A percentile compares a stretch with the other conserved stretches of the same genome.
Evolutionary conservation across 2,888 invertebrate species (phyloP).

Genomic region (Heliothis peltigera): DNA sequence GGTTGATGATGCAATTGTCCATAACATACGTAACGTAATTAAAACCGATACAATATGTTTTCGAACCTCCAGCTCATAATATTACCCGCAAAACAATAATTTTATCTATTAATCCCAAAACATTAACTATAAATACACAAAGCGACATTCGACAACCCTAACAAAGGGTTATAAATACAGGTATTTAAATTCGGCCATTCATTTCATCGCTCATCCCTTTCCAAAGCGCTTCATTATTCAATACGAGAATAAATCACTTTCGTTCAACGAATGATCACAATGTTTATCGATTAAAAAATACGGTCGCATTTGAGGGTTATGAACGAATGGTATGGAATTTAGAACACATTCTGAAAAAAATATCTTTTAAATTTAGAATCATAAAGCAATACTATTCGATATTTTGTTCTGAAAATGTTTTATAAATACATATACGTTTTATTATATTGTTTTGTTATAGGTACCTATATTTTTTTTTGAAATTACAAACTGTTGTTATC

Average conservation of each 20-base stretch:
- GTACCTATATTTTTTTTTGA: too few relatives aligned
- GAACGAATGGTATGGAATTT: conserved; percentile 27
- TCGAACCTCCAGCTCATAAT: conserved; percentile 26
- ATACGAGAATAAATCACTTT: conserved; percentile 65
- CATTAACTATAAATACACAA: conserved; percentile 59
- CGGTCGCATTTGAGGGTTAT: conserved; percentile 35
- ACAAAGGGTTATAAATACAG: conserved; percentile 65
- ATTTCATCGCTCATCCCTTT: conserved; percentile 65
- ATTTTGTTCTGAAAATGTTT: too few relatives aligned
- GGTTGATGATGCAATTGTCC: neutral
- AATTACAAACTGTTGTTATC: too few relatives aligned
- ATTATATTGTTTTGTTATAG: too few relatives aligned
- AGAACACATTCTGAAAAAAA: conserved; percentile 17
- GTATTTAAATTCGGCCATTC: conserved; percentile 66
- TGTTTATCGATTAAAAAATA: conserved; percentile 59
- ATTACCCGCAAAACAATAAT: conserved; percentile 56
- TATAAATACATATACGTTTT: too few relatives aligned
- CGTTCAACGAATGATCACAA: conserved; percentile 58
- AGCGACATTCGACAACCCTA: conserved; percentile 57
- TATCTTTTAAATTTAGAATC: conserved; percentile 15
- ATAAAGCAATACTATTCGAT: too few relatives aligned
- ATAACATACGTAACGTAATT: conserved; percentile 28
- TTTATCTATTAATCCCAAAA: conserved; percentile 60
- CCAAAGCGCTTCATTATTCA: conserved; percentile 70
- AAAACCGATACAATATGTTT: conserved; percentile 33